Conservation (phyloP, 2,797 vertebrate genomes). For the Tragopan temminckii region DNA sequence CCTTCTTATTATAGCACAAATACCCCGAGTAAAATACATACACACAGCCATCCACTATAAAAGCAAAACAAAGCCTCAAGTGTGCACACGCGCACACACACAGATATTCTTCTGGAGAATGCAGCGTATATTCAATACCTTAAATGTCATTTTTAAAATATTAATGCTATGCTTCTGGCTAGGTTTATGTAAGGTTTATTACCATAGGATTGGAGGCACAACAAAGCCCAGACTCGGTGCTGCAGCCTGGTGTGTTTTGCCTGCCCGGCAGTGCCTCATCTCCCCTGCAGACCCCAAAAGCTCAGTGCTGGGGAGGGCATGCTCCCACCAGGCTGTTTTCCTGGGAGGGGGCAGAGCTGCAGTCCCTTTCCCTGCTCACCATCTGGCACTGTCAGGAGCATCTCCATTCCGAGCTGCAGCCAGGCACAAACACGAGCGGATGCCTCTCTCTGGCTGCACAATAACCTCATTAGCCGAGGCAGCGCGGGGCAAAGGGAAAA, state of each 20-base stretch:
- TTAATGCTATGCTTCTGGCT: neutral
- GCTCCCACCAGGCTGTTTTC: neutral
- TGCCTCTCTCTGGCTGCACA: neutral
- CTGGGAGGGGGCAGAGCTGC: neutral
- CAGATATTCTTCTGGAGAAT: neutral
- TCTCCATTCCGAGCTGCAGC: neutral
- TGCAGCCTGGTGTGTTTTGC: neutral
- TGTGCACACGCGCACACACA: neutral
- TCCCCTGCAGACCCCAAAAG: neutral
- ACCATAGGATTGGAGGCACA: neutral
- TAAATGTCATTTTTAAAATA: constrained; percentile 23
- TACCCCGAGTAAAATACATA: constrained; percentile 56
- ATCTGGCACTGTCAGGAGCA: constrained; percentile 46
- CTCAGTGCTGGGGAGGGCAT: neutral
- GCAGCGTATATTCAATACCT: neutral
- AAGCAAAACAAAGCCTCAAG: constrained; percentile 65
- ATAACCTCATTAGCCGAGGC: neutral
- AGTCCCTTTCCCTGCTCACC: neutral
- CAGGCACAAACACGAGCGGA: neutral
- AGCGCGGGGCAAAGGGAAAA: neutral
- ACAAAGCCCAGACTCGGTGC: neutral
- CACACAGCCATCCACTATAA: constrained; percentile 32
- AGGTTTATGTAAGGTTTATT: constrained; percentile 30
- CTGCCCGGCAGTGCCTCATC: fast-evolving
- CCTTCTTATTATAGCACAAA: constrained; percentile 57